Conservation (phyloP, 2,888 invertebrate species). For the Cyaniris semiargus region DNA sequence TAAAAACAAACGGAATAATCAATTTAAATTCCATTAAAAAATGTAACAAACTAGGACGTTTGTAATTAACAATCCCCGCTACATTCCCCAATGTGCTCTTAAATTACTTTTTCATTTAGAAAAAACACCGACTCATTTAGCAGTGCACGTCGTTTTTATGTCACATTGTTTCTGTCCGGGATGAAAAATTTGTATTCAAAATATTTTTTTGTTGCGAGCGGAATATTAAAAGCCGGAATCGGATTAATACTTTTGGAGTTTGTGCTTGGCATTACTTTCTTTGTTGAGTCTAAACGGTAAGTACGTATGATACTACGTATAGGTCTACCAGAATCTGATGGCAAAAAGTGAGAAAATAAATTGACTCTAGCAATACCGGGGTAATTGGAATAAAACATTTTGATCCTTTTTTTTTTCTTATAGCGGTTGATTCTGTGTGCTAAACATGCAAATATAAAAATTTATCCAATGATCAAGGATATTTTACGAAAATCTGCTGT, state of each 20-base stretch:
- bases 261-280: background rate
- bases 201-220: background rate
- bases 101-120: constrained; percentile 28
- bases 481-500: no score
- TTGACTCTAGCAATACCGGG: no score
- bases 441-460: no score
- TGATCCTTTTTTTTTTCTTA: no score
- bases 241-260: background rate
- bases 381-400: no score
- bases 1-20: constrained; percentile 7
- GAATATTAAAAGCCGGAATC: background rate
- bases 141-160: constrained; percentile 18
- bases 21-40: background rate
- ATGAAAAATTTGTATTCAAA: constrained; percentile 11
- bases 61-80: constrained; percentile 20
- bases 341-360: no score
- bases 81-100: constrained; percentile 17
- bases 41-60: constrained; percentile 15
- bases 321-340: no score
- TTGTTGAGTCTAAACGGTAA: background rate
- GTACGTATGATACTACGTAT: no score
- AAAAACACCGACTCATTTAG: background rate
- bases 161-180: constrained; percentile 4
- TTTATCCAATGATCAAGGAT: no score
- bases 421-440: no score